Evolutionary conservation across 2,113 vertebrate species (phyloP).

Genomic region (Gallinago undulata): DNA sequence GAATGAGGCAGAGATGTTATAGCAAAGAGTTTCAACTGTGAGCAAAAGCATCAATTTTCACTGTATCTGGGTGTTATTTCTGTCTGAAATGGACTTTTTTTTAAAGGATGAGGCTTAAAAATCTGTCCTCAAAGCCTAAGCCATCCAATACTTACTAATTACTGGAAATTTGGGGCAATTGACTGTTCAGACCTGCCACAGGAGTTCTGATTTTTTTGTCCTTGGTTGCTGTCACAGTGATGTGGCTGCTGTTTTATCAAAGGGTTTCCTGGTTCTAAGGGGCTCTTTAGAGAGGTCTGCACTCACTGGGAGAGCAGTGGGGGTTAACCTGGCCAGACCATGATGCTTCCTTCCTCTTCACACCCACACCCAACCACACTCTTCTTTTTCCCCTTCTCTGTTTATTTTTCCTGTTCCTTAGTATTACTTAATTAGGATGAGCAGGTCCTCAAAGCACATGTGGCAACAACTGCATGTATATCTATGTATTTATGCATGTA

Average conservation of each 20-base stretch:
- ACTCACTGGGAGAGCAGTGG: background rate
- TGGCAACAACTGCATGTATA: background rate
- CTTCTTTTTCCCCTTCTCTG: background rate
- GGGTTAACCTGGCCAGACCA: background rate
- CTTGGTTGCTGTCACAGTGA: background rate
- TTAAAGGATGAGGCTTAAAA: background rate
- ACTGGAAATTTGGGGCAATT: background rate
- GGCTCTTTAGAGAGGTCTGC: background rate
- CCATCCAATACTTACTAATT: background rate
- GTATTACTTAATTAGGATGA: background rate
- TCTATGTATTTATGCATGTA: background rate
- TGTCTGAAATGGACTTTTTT: background rate
- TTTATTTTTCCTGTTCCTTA: background rate
- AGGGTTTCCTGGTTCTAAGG: background rate
- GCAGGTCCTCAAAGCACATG: background rate
- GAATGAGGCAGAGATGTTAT: background rate
- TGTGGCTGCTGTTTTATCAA: background rate
- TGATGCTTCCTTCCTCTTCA: background rate
- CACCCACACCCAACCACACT: background rate
- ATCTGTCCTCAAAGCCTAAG: background rate
- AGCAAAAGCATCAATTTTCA: background rate
- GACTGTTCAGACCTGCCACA: background rate
- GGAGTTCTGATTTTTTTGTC: background rate
- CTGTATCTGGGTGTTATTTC: background rate
- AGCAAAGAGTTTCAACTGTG: background rate